Conservation (phyloP, 2,113 vertebrate species). For the Triplophysa dalaica region DNA sequence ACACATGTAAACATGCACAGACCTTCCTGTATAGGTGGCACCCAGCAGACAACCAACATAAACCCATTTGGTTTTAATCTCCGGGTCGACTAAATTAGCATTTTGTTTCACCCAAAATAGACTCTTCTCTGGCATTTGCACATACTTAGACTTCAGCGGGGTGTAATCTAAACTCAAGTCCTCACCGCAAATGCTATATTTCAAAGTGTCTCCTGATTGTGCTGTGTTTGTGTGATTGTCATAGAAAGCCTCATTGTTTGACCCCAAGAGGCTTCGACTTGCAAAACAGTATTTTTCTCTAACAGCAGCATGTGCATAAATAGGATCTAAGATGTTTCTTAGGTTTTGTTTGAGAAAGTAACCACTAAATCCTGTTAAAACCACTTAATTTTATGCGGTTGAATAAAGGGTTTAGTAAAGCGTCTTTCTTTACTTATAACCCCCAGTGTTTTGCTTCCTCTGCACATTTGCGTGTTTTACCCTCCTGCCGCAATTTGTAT, state of each 20-base stretch:
- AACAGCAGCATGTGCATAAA: constrained; percentile 10
- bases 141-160: constrained; percentile 10
- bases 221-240: constrained; percentile 28
- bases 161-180: constrained; percentile 41
- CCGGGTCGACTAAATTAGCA: constrained; percentile 11
- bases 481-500: neutral
- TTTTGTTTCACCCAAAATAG: constrained; percentile 30
- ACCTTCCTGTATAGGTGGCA: neutral
- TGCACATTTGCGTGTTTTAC: neutral
- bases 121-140: constrained; percentile 22
- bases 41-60: constrained; percentile 1
- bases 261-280: neutral
- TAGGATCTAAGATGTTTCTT: neutral
- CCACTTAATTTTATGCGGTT: neutral
- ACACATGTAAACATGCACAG: neutral
- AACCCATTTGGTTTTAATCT: constrained; percentile 33
- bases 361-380: constrained; percentile 16
- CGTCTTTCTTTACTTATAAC: constrained; percentile 10
- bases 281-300: neutral
- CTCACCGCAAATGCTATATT: constrained; percentile 31
- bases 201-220: constrained; percentile 44
- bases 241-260: constrained; percentile 38
- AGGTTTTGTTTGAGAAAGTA: constrained; percentile 13
- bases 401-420: neutral
- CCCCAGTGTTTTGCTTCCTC: neutral